phyloP scores from a whole-genome alignment of 2,113 vertebrate species.

The Psilopsiagon aurifrons region DNA sequence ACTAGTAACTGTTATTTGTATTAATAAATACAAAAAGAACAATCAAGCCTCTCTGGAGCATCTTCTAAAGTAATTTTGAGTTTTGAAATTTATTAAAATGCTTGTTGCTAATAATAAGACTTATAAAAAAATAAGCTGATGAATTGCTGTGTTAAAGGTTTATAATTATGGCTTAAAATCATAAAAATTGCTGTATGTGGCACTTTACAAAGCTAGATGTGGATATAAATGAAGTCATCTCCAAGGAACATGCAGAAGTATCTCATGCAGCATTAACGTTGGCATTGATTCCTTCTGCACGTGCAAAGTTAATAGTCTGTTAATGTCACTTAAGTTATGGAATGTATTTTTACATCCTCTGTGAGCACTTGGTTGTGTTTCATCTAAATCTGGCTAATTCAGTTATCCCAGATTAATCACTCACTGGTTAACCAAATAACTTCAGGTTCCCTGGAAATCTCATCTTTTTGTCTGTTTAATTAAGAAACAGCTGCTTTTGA shows the following conservation, averaged over 20 bases:
- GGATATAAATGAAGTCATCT: background rate
- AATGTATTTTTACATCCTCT: conserved; percentile 35
- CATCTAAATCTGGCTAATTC: conserved; percentile 61
- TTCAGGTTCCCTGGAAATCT: conserved; percentile 53
- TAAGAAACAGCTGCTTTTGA: conserved; percentile 72
- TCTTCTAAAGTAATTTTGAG: background rate
- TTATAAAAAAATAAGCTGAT: background rate
- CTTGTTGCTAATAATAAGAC: background rate
- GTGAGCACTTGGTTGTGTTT: conserved; percentile 46
- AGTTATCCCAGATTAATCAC: conserved; percentile 66
- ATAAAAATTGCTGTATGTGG: background rate
- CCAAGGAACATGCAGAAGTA: background rate
- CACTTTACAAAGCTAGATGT: background rate
- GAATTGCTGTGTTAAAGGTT: background rate
- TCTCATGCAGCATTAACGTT: background rate
- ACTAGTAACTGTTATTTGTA: background rate
- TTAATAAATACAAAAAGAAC: background rate
- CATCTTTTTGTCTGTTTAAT: conserved; percentile 70
- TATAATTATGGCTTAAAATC: background rate
- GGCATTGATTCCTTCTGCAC: background rate
- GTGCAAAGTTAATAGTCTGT: background rate
- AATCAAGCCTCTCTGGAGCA: background rate
- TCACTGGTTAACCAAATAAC: conserved; percentile 68
- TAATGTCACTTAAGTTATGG: conserved; percentile 20
- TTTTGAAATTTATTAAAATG: background rate